phyloP scores from a whole-genome alignment of 1,140 invertebrate species.

The Leptinotarsa lineolata region DNA sequence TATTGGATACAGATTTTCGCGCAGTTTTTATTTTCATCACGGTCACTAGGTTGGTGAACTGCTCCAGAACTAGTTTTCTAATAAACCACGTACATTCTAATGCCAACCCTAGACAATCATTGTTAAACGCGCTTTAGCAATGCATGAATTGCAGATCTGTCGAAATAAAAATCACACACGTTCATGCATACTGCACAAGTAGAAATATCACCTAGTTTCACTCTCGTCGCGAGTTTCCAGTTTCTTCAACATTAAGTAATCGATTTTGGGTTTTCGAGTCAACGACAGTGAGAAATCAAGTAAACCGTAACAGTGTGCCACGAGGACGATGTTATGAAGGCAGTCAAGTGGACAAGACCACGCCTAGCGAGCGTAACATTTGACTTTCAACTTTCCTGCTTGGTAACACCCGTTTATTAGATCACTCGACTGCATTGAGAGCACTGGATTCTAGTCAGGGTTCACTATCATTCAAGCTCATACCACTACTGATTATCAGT shows the following conservation, averaged over 20 bases:
- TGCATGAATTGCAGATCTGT: background rate
- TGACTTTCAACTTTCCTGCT: slow-evolving; percentile 3
- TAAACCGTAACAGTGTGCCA: background rate
- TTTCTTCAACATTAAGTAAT: slow-evolving; percentile 3
- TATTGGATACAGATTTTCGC: too few species aligned
- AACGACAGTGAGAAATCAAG: background rate
- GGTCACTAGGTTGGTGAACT: too few species aligned
- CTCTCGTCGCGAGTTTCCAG: background rate
- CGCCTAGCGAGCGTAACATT: background rate
- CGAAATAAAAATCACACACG: background rate
- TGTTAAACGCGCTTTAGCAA: too few species aligned
- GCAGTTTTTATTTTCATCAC: too few species aligned
- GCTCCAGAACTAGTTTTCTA: too few species aligned
- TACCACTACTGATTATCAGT: too few species aligned
- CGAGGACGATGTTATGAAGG: slow-evolving; percentile 5
- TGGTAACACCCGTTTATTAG: slow-evolving; percentile 1
- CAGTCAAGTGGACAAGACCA: background rate
- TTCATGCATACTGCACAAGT: background rate
- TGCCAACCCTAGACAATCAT: too few species aligned
- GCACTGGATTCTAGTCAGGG: too few species aligned
- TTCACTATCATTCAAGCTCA: too few species aligned
- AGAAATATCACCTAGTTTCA: background rate
- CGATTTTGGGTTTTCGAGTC: slow-evolving; percentile 2
- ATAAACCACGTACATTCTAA: too few species aligned
- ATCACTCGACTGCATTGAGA: background rate